Evolutionary conservation across 2,113 vertebrate genomes (phyloP), one percentile per base, ranked within the genome.

Genomic region (Hoplias malabaricus): DNA sequence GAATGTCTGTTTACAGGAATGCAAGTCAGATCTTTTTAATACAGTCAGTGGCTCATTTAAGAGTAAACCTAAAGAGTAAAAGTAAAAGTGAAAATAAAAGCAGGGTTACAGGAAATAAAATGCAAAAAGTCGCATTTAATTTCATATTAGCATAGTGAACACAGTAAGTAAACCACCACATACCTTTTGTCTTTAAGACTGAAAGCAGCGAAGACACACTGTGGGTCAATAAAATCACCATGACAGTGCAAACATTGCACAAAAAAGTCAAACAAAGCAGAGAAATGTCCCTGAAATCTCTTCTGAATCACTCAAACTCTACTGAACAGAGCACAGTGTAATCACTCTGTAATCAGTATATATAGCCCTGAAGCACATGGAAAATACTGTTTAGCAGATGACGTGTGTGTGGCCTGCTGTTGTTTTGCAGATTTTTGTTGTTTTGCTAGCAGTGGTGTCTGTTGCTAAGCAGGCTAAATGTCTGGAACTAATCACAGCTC

Each of bases 121-220:
- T n/a, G n/a, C n/a, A n/a, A n/a, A n/a, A n/a, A n/a, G n/a, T n/a
- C n/a, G n/a, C n/a, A n/a, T n/a, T n/a, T n/a, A n/a, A n/a, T n/a
- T n/a, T n/a, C n/a, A n/a, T n/a, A n/a, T n/a, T n/a, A n/a, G n/a
- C n/a, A n/a, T 0, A 50, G 29, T n/a, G 14, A 16, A 4, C 21
- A 2, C 19, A n/a, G 4, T 36, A 54, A 36, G 9, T 13, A 31
- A 31, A 5, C 0, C 3, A 53, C 19, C 56, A 84, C 88, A 86
- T 69, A 92, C 91, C 89, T 84, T 83, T 90, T 62, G 54, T 84
- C 50, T 78, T 89, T 79, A 85, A 89, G 77, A 85, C 31, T 4
- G 76, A 70, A 34, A 82, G 75, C 78, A 92, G 87, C 78, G 87
- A 90, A 73, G 83, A 11, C 27, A 87, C 48, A 73, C 1, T 85